These are phyloP conservation scores for Sinocyclocheilus anophthalmus DNA, from an alignment of 2,113 vertebrate genomes.

Conservation along the genomic window DNA sequence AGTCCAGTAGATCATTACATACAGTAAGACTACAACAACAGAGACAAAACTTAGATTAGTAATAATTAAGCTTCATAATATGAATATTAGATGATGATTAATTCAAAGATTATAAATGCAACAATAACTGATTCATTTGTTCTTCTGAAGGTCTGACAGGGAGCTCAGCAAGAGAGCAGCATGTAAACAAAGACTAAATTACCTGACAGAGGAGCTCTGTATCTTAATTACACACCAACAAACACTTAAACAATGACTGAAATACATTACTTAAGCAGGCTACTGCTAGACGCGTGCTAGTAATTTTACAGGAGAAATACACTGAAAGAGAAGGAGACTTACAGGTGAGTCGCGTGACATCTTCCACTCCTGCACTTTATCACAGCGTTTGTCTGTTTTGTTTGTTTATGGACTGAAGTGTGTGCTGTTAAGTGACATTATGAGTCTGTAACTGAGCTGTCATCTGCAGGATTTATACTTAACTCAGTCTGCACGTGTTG, in stretches of 20 bases:
- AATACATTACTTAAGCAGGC: conserved; percentile 55
- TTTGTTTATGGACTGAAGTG: neutral
- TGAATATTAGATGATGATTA: no score
- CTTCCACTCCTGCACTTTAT: neutral
- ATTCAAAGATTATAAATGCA: no score
- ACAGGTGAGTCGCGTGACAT: conserved; percentile 29
- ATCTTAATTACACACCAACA: neutral
- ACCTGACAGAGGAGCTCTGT: neutral
- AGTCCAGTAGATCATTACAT: no score
- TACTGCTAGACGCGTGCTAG: neutral
- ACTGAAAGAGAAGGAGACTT: neutral
- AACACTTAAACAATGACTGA: neutral
- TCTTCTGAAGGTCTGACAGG: no score
- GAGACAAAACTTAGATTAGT: no score
- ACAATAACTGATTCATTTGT: no score
- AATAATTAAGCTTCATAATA: no score
- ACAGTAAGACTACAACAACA: no score
- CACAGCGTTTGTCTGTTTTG: neutral
- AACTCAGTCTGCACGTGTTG: no score
- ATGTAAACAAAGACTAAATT: neutral
- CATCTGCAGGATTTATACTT: neutral
- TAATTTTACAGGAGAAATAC: no score
- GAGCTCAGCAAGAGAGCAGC: neutral
- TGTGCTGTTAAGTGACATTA: neutral
- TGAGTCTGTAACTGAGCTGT: neutral